A percentile compares a stretch with the other conserved stretches of the same genome.
phyloP scores from a whole-genome alignment of 2,888 invertebrate species.

The Neoaliturus tenellus region DNA sequence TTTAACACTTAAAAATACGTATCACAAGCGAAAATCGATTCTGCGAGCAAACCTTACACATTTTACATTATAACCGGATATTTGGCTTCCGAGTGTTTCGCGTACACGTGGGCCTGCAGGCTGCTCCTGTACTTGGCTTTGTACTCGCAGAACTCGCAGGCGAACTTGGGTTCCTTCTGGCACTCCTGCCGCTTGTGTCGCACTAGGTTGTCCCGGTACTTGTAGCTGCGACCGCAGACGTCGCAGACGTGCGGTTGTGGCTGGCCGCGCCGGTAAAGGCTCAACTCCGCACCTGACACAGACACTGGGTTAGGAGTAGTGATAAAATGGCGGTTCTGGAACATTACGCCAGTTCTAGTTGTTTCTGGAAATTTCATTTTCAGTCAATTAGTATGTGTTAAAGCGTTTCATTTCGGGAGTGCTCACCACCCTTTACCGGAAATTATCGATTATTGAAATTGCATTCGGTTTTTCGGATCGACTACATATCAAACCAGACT shows the following conservation, averaged over 20 bases:
- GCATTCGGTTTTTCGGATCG: no score
- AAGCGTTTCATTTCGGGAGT: no score
- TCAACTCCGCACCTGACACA: background rate
- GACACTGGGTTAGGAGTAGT: background rate
- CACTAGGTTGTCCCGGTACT: constrained; percentile 74
- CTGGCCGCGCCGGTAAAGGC: background rate
- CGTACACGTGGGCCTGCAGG: background rate
- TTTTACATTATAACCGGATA: background rate
- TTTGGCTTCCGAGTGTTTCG: background rate
- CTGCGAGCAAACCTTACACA: no score
- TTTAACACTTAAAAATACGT: no score
- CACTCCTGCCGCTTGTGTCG: constrained; percentile 74
- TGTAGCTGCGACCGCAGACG: constrained; percentile 71
- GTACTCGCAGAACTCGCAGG: constrained; percentile 72
- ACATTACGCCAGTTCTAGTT: no score
- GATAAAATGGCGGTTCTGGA: background rate
- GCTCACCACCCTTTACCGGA: no score
- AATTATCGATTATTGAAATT: no score
- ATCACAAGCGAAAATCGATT: no score
- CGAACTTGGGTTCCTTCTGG: constrained; percentile 59
- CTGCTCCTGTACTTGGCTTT: constrained; percentile 30
- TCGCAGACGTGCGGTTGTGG: constrained; percentile 27
- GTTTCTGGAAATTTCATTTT: no score
- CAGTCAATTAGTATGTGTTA: no score
- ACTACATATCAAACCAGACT: no score